A percentile compares a stretch with the other conserved stretches of the same genome.
Conservation (phyloP, 2,113 vertebrate genomes). For the Scortum barcoo region DNA sequence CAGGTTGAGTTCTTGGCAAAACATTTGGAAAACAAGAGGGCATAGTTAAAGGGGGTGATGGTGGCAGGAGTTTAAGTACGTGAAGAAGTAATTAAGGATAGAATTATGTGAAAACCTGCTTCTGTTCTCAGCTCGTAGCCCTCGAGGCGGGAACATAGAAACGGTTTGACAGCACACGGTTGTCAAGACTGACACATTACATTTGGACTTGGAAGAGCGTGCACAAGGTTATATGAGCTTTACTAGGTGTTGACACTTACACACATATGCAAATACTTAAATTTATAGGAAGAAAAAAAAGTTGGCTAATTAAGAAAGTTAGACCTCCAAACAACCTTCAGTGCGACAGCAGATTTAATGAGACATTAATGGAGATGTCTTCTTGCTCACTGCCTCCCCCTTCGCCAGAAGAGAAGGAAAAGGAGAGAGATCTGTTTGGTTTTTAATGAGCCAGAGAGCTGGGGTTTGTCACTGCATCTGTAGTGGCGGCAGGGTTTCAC, state of each 20-base stretch:
- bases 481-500: slow-evolving; percentile 38
- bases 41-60: slow-evolving; percentile 58
- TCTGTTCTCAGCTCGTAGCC: slow-evolving; percentile 22
- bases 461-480: slow-evolving; percentile 61
- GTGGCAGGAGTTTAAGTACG: slow-evolving; percentile 54
- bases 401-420: slow-evolving; percentile 38
- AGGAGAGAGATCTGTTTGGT: slow-evolving; percentile 54
- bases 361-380: slow-evolving; percentile 74
- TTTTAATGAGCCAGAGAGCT: slow-evolving; percentile 74
- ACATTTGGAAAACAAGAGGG: slow-evolving; percentile 68
- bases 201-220: slow-evolving; percentile 24
- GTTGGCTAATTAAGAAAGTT: slow-evolving; percentile 64
- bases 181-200: slow-evolving; percentile 23
- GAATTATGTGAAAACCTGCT: slow-evolving; percentile 59
- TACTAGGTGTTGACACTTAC: slow-evolving; percentile 44
- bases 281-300: slow-evolving; percentile 48
- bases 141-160: slow-evolving; percentile 34
- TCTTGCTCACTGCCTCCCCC: slow-evolving; percentile 39
- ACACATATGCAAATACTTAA: slow-evolving; percentile 49
- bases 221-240: slow-evolving; percentile 43
- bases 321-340: slow-evolving; percentile 71
- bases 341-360: slow-evolving; percentile 69
- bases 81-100: slow-evolving; percentile 67
- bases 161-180: slow-evolving; percentile 15
- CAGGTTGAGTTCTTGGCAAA: slow-evolving; percentile 60